Evolutionary conservation across 1,140 invertebrate genomes (phyloP).

Genomic region (Cotesia glomerata): DNA sequence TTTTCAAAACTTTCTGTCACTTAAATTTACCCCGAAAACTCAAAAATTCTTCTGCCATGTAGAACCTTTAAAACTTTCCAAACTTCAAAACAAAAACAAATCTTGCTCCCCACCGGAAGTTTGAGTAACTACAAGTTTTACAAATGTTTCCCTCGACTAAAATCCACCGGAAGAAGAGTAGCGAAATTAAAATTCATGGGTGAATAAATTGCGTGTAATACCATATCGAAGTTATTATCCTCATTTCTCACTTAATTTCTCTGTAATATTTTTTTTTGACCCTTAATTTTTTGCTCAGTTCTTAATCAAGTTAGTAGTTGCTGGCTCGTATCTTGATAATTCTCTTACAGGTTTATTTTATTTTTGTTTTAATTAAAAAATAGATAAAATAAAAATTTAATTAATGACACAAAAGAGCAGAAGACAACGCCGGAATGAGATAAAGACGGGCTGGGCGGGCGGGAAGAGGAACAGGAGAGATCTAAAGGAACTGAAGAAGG

Average conservation of each 20-base stretch:
- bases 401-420: conserved; percentile 13
- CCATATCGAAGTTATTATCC: no score
- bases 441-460: no score
- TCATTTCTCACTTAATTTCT: no score
- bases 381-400: conserved; percentile 10
- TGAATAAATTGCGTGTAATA: conserved; percentile 10
- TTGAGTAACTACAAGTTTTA: neutral
- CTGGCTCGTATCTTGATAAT: neutral
- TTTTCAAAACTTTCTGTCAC: neutral
- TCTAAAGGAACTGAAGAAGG: no score
- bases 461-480: no score
- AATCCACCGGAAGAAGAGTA: conserved; percentile 2
- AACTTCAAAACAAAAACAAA: no score
- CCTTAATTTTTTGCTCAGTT: no score
- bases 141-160: conserved; percentile 1
- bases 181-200: conserved; percentile 15
- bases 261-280: no score
- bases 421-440: neutral
- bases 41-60: no score
- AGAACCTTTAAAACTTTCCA: no score
- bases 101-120: no score
- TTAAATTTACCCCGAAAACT: neutral
- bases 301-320: neutral
- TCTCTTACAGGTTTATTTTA: neutral
- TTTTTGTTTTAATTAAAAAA: neutral